These are phyloP conservation scores for Stegana nigrithorax DNA, from an alignment of 2,888 invertebrate species.

Conservation along the genomic window DNA sequence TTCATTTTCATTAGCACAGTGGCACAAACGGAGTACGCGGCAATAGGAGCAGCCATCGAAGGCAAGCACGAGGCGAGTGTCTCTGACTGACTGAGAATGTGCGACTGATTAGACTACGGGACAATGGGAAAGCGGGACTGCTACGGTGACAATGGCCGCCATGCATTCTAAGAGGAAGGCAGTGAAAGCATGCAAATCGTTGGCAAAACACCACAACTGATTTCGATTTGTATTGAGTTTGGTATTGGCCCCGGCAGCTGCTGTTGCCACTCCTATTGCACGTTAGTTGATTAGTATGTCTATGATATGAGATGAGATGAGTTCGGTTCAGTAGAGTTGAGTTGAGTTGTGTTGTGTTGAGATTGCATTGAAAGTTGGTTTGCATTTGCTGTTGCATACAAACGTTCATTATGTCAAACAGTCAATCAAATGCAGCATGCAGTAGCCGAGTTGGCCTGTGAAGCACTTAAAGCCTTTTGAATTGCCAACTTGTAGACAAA, in stretches of 20 bases:
- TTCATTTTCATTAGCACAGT: constrained; percentile 17
- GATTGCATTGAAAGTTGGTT: too few relatives aligned
- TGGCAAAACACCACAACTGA: background rate
- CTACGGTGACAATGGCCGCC: background rate
- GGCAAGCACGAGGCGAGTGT: background rate
- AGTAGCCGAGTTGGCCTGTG: background rate
- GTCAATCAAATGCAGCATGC: background rate
- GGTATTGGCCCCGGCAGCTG: background rate
- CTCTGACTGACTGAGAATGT: background rate
- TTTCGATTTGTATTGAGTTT: background rate
- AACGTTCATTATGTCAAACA: constrained; percentile 10
- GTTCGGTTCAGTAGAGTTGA: background rate
- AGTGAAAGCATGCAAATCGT: constrained; percentile 8
- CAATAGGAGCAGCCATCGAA: background rate
- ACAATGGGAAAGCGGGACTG: constrained; percentile 7
- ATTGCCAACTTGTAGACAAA: background rate
- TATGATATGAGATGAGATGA: too few relatives aligned
- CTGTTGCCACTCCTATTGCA: background rate
- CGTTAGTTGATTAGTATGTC: constrained; percentile 11
- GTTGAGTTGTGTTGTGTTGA: too few relatives aligned
- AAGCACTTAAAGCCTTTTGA: too few relatives aligned
- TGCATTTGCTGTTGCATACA: background rate
- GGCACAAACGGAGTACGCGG: background rate
- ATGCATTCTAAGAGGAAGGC: too few relatives aligned
- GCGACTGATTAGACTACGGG: constrained; percentile 4